Percentiles rank a stretch among this genome's conserved stretches.
Conservation (phyloP, 2,888 invertebrate genomes). For the Griposia aprilina region DNA sequence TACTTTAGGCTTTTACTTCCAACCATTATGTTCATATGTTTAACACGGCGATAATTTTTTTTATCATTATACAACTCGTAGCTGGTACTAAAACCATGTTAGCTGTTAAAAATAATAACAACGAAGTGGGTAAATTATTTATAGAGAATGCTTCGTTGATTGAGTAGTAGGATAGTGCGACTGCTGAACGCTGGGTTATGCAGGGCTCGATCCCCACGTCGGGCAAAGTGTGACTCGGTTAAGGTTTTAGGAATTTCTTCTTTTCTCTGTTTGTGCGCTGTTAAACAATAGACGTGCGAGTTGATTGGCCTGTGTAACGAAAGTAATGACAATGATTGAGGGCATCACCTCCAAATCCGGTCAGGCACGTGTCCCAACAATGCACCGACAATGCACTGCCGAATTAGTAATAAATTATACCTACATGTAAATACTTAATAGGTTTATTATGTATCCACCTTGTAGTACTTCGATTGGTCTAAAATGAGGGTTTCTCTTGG, state of each 20-base stretch:
- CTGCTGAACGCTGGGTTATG: too few species aligned
- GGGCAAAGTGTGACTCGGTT: not conserved
- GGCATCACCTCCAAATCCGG: not conserved
- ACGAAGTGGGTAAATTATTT: too few species aligned
- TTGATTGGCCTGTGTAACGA: conserved; percentile 1
- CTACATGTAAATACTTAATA: not conserved
- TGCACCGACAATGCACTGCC: not conserved
- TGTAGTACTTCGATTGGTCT: too few species aligned
- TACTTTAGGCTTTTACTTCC: conserved; percentile 23
- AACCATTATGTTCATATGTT: not conserved
- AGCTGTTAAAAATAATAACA: too few species aligned
- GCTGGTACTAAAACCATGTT: not conserved
- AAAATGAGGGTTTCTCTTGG: too few species aligned
- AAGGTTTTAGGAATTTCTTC: not conserved
- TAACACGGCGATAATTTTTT: not conserved
- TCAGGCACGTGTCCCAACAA: not conserved
- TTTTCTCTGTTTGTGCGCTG: not conserved
- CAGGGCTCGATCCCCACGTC: not conserved
- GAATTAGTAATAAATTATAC: not conserved
- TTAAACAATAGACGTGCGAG: not conserved
- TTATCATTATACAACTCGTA: not conserved
- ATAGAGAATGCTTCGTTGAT: not conserved
- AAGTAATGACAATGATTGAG: not conserved
- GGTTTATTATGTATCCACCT: not conserved
- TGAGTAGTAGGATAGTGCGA: too few species aligned